Evolutionary conservation across 2,888 invertebrate genomes (phyloP), one percentile per base, ranked within the genome.

Genomic region (Rhogogaster chlorosoma): DNA sequence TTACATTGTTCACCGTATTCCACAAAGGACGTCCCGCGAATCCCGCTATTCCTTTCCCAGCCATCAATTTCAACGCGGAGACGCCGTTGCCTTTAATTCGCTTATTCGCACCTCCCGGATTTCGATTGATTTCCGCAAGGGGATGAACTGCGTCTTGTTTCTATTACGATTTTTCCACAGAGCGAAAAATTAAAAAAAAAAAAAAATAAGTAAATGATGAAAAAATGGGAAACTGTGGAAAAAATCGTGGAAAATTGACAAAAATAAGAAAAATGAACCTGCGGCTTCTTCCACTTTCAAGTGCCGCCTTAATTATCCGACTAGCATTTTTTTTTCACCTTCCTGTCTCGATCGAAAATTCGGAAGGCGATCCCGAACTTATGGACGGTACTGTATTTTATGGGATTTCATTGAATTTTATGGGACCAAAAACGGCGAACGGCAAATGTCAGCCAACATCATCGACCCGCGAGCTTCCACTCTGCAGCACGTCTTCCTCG

Each of bases 1-100:
- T 86, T 86, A 88, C 87, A 88, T 88, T 88, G 88, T 87, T 75
- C 82, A 67, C 84, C 87, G 88, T 88, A 87, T 88, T 88, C 78
- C 83, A 88, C 87, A 88, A 88, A 88, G 88, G 87, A 86, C 32
- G n/a, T n/a, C n/a, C 75, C 9, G 57, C 22, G 36, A 80, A 22
- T 36, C 57, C 57, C 38, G 80, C 38, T 61, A 22, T 49, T 49
- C 57, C 32, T 38, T 80, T 61, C 5, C 38, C 61, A 61, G 36
- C 61, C 80, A 80, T 80, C 61, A 45, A 77, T 77, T 77, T 77
- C 15, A 15, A 53, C 71, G 71, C 22, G 49, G 53, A 53, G 77
- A 77, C 53, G 77, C n/a, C n/a, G 49, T 22, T 22, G 38, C 80
- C 36, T 36, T 53, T 80, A 61, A 77, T 77, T 77, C 53, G 18